Conservation (phyloP, 2,797 vertebrate species). For the Tenualosa thibaudeaui region DNA sequence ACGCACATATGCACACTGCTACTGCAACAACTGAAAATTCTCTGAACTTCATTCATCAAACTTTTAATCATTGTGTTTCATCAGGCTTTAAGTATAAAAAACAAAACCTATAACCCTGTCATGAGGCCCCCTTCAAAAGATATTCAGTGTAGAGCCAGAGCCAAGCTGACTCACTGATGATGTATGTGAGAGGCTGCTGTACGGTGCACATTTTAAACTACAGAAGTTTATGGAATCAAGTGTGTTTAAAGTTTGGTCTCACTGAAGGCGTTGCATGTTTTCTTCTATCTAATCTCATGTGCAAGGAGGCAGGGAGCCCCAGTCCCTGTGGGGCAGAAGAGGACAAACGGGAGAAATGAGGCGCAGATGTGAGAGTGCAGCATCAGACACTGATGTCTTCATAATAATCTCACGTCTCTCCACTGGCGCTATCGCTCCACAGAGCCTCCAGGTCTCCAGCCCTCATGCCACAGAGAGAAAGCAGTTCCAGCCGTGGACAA, state of each 20-base stretch:
- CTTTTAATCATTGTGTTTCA: no score
- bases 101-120: neutral
- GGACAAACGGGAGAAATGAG: constrained; percentile 54
- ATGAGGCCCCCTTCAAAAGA: constrained; percentile 38
- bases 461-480: constrained; percentile 55
- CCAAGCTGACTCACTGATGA: constrained; percentile 35
- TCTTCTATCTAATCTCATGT: constrained; percentile 44
- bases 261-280: constrained; percentile 40
- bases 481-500: constrained; percentile 68
- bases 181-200: neutral
- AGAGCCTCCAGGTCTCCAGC: constrained; percentile 35
- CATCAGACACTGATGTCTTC: constrained; percentile 71
- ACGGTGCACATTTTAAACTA: neutral
- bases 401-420: constrained; percentile 58
- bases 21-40: no score
- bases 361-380: constrained; percentile 65
- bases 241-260: constrained; percentile 16
- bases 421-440: constrained; percentile 38
- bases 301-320: constrained; percentile 34
- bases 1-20: neutral
- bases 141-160: constrained; percentile 59
- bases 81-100: no score
- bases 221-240: constrained; percentile 36
- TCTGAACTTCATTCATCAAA: no score
- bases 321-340: constrained; percentile 52